These are phyloP conservation scores for Sylvietta virens DNA, from an alignment of 2,113 vertebrate genomes.

Conservation along the genomic window DNA sequence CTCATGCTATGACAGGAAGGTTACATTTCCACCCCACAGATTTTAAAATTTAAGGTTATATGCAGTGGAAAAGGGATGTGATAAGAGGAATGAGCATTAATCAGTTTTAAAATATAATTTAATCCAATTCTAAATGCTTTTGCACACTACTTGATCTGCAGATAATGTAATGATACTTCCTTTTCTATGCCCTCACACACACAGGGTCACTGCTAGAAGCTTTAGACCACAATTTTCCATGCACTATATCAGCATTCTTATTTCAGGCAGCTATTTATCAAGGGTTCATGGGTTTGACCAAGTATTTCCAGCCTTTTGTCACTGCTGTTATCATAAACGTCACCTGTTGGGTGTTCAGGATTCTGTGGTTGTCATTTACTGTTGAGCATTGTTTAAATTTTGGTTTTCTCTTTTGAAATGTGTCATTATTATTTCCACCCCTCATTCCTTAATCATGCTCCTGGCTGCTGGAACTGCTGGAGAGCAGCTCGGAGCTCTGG, in stretches of 20 bases:
- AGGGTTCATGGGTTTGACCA: neutral
- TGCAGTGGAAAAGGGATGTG: neutral
- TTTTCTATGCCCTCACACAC: neutral
- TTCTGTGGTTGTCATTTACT: neutral
- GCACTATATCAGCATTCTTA: neutral
- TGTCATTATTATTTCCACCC: neutral
- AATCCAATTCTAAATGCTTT: neutral
- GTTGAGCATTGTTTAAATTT: neutral
- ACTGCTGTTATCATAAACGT: neutral
- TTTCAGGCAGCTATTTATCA: neutral
- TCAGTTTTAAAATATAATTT: neutral
- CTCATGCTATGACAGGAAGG: neutral
- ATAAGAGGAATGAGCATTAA: neutral
- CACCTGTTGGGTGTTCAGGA: neutral
- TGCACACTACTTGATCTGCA: neutral
- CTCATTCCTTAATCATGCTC: neutral
- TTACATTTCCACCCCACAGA: neutral
- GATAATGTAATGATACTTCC: neutral
- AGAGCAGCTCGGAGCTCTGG: neutral
- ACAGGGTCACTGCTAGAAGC: neutral
- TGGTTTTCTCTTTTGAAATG: neutral
- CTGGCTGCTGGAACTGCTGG: neutral
- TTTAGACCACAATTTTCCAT: neutral
- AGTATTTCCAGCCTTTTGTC: neutral
- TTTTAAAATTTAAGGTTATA: neutral